phyloP scores from a whole-genome alignment of 92 coral and sea anemone species.

The Umimayanthus kanabou region DNA sequence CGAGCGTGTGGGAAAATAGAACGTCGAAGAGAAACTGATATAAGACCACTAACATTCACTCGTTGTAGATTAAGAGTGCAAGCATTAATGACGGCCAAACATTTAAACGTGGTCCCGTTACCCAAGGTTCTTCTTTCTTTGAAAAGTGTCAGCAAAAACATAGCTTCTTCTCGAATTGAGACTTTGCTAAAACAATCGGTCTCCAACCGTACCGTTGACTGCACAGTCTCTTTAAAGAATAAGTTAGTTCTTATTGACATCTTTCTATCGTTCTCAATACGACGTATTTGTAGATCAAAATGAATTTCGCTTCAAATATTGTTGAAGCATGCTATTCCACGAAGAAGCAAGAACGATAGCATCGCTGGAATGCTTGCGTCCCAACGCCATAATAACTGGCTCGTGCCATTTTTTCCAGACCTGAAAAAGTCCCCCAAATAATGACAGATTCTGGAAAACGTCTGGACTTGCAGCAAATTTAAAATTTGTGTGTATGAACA shows the following conservation, averaged over 20 bases:
- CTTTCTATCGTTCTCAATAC: not conserved
- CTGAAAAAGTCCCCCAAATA: no score
- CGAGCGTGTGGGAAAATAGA: slow-evolving; percentile 36
- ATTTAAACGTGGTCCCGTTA: not conserved
- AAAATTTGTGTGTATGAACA: no score
- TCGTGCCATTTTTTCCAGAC: no score
- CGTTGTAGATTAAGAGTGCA: not conserved
- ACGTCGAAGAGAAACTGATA: slow-evolving; percentile 16
- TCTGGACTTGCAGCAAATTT: no score
- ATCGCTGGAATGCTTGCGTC: not conserved
- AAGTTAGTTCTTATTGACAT: not conserved
- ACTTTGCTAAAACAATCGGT: not conserved
- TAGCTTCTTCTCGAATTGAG: not conserved
- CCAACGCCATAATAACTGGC: not conserved
- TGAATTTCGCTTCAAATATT: no score
- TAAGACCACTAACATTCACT: not conserved
- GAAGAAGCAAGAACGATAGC: not conserved
- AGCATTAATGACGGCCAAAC: not conserved
- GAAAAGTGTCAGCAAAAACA: not conserved
- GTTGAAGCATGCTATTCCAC: no score
- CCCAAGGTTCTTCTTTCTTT: not conserved
- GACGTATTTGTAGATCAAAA: not conserved
- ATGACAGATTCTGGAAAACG: no score
- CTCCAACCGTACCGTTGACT: not conserved
- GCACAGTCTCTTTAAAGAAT: not conserved